Evolutionary conservation across 2,113 vertebrate genomes (phyloP), one percentile per base, ranked within the genome.

Genomic region (Strigops habroptila): DNA sequence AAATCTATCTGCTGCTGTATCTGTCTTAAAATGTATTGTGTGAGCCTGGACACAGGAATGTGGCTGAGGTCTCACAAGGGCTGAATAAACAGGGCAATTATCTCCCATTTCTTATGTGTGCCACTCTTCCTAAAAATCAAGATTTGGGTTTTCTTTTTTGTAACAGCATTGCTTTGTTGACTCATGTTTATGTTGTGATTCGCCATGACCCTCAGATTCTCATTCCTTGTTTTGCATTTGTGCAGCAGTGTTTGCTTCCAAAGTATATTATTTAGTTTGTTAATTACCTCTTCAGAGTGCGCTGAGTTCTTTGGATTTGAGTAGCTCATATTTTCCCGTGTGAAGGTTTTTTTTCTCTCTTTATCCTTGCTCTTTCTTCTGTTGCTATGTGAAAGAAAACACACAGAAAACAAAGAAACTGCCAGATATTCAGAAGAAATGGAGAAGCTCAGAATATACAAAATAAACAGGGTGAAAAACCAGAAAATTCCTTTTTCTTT

Each of bases 381-480:
- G 88, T 96, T 97, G 92, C 93, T 95, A 91, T 94, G 91, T 93
- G 88, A 79, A 87, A 89, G 86, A 88, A 80, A 93, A 92, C 90
- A 95, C 82, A 76, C 31, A 89, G 77, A 93, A 88, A 95, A 96
- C 96, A 96, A 94, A 89, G 92, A 79, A 89, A 96, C 64, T 89
- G 74, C 84, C 91, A 89, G 88, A 92, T 89, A 95, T 31, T 84
- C 65, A 60, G 53, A 82, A 92, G 73, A 93, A 89, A 87, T 0
- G 0, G 69, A 86, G 62, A 91, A 49, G 11, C 74, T 7, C 18
- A 84, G 69, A 69, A 86, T 73, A 57, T 52, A 85, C 44, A 79
- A 79, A 96, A 88, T 74, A 90, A 96, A 82, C 48, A n/a, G 46
- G 11, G 24, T 49, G 14, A 46, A 44, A 69, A 80, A 39, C 33